phyloP scores from a whole-genome alignment of 1,140 invertebrate species.

The fruit fly (Drosophila melanogaster) region DNA sequence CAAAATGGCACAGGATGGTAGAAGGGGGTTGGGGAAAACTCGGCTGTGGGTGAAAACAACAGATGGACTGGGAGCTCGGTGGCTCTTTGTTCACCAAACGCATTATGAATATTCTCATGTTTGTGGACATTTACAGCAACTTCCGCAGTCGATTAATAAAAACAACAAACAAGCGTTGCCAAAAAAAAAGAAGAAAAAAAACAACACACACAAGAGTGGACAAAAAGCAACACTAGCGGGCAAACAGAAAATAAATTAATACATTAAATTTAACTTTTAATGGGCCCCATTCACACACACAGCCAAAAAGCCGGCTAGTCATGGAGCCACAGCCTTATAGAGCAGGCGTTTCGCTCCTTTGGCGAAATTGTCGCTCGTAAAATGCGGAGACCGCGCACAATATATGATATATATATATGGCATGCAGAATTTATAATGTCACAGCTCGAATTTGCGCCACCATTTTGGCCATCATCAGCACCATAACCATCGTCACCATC shows the following conservation, averaged over 20 bases:
- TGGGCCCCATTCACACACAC: constrained; percentile 23
- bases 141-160: constrained; percentile 78
- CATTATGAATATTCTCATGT: constrained; percentile 73
- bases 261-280: constrained; percentile 66
- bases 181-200: constrained; percentile 29
- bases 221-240: constrained; percentile 15
- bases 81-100: constrained; percentile 15
- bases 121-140: constrained; percentile 80
- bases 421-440: constrained; percentile 43
- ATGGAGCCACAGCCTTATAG: constrained; percentile 47
- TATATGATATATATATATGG: constrained; percentile 22
- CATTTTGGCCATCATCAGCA: constrained; percentile 16
- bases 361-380: constrained; percentile 61
- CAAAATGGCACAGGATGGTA: too few relatives aligned
- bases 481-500: neutral
- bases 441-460: constrained; percentile 10
- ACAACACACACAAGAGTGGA: constrained; percentile 29
- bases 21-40: too few relatives aligned
- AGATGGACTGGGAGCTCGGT: constrained; percentile 1
- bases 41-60: neutral
- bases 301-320: constrained; percentile 7
- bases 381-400: constrained; percentile 8
- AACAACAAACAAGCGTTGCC: constrained; percentile 37
- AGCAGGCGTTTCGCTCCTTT: constrained; percentile 23
- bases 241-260: constrained; percentile 57